Base-by-base conservation (phyloP, 1,140 invertebrate species). In the Doryteuthis pealeii region DNA sequence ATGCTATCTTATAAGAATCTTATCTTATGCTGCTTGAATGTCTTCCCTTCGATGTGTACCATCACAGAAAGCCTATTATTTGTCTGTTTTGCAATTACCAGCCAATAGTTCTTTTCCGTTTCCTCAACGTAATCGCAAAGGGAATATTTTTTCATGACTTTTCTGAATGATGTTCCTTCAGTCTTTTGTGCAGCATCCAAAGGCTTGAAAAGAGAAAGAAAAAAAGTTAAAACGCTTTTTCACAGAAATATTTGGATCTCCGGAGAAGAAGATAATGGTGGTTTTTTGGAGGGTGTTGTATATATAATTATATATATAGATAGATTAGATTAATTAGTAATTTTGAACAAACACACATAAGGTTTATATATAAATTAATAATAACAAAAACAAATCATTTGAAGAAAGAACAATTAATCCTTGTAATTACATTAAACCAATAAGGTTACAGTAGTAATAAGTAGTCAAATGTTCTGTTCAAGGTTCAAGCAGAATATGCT, bases 1-100 rank as follows among this genome's bases (percentile, higher is more conserved):
- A n/a, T n/a, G n/a, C n/a, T n/a, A n/a, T n/a, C n/a, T n/a, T n/a
- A n/a, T n/a, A n/a, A n/a, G n/a, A n/a, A n/a, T n/a, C n/a, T 45
- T 35, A 75, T 75, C 73, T 76, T 30, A 81, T 71, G 82, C 79
- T 54, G 76, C 81, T 84, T 94, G 92, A 74, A 95, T 91, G 58
- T 92, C 90, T 72, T 90, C 88, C 71, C 89, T 88, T 87, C 94
- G 93, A 86, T 99, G 97, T 32, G 96, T 94, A 31, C 97, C 97
- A 90, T 99, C 98, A 90, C 98, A 99, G 86, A 99, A 99, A 12
- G 98, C 81, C 95, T 90, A 82, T 96, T 94, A 65, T 91, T 90
- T 3, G 97, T 97, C 87, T 99, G 97, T n/a, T 87, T 99, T 99
- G 86, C 98, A 99, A 85, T 98, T 98, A 86, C 98, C 4, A 99